Percentiles rank a stretch among this genome's conserved stretches.
phyloP scores from a whole-genome alignment of 2,113 vertebrate species.

The Rhadina sibilatrix region DNA sequence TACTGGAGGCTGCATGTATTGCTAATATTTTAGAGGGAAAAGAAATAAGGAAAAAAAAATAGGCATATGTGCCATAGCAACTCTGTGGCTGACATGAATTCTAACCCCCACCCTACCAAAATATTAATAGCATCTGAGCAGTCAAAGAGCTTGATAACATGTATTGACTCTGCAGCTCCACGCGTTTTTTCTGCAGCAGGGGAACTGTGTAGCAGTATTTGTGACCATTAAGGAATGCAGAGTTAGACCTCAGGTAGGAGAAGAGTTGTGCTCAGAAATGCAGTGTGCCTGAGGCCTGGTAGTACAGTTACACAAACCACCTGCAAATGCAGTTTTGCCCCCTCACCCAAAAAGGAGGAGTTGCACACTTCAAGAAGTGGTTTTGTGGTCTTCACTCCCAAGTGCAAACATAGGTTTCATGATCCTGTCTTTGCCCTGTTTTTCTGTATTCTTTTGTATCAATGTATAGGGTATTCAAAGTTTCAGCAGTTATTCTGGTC shows the following conservation, averaged over 20 bases:
- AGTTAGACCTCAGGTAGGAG: neutral
- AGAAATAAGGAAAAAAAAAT: neutral
- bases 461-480: neutral
- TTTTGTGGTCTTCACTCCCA: neutral
- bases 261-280: neutral
- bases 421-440: neutral
- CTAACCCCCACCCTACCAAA: slow-evolving; percentile 24
- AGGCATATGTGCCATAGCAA: neutral
- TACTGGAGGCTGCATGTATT: neutral
- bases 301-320: neutral
- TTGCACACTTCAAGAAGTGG: neutral
- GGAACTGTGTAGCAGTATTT: neutral
- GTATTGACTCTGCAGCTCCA: neutral
- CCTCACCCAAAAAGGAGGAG: fast-evolving
- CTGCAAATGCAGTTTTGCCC: neutral
- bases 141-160: slow-evolving; percentile 2
- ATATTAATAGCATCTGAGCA: slow-evolving; percentile 31
- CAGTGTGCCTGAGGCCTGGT: neutral
- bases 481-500: neutral
- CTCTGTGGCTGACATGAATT: neutral
- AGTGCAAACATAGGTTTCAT: neutral
- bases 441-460: neutral
- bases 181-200: neutral
- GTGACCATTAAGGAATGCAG: neutral
- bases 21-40: neutral